A percentile compares a stretch with the other conserved stretches of the same genome.
Conservation (phyloP, 2,888 invertebrate species). For the Hesperia comma region DNA sequence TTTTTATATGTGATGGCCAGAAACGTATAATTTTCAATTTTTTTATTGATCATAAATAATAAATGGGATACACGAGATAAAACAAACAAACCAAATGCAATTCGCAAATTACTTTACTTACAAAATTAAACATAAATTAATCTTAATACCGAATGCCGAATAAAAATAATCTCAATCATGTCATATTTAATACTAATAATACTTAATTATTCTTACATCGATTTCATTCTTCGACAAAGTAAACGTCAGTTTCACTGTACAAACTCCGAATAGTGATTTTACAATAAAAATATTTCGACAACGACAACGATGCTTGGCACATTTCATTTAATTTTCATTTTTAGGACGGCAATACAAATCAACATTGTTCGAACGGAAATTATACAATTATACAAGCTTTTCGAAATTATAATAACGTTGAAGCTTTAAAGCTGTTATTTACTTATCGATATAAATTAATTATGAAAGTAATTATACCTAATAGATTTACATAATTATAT, state of each 20-base stretch:
- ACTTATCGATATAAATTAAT: slow-evolving; percentile 11
- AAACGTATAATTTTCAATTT: too few species aligned
- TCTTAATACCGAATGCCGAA: slow-evolving; percentile 50
- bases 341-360: slow-evolving; percentile 36
- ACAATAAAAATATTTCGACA: slow-evolving; percentile 15
- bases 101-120: slow-evolving; percentile 71
- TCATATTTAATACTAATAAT: slow-evolving; percentile 21
- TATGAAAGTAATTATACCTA: slow-evolving; percentile 5
- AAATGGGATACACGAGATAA: background rate
- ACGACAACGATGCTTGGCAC: slow-evolving; percentile 29
- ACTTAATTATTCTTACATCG: slow-evolving; percentile 6
- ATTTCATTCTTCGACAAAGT: background rate
- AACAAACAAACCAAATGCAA: slow-evolving; percentile 43
- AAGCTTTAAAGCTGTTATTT: slow-evolving; percentile 29
- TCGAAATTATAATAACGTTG: slow-evolving; percentile 9
- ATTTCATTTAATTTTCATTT: slow-evolving; percentile 7
- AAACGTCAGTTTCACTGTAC: slow-evolving; percentile 28
- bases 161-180: slow-evolving; percentile 42
- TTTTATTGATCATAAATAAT: too few species aligned
- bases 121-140: slow-evolving; percentile 69
- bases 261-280: slow-evolving; percentile 17
- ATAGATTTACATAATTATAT: slow-evolving; percentile 5
- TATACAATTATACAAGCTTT: background rate
- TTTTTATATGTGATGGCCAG: too few species aligned
- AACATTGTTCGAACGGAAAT: slow-evolving; percentile 23